phyloP scores from a whole-genome alignment of 2,888 invertebrate species.

The Caenorhabditis angaria region DNA sequence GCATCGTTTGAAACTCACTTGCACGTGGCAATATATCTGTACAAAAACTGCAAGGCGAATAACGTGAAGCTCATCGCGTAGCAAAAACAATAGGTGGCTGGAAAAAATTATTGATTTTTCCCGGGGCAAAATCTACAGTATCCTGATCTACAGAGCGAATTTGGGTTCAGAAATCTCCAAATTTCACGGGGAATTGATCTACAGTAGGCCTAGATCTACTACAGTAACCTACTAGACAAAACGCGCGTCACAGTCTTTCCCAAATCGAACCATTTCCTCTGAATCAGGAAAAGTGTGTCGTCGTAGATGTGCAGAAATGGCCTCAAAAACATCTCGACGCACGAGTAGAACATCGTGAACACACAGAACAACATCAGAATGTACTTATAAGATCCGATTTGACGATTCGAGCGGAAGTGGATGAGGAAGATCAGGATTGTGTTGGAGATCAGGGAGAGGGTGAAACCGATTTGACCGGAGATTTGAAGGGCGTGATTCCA shows the following conservation, averaged over 20 bases:
- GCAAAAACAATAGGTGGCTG: not conserved
- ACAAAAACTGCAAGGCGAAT: conserved; percentile 25
- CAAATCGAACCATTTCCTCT: conserved; percentile 20
- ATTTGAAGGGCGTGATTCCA: too few species aligned
- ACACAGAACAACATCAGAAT: conserved; percentile 20
- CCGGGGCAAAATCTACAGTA: too few species aligned
- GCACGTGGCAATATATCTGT: conserved; percentile 25
- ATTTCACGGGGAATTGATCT: not conserved
- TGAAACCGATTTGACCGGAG: not conserved
- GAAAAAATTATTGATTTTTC: too few species aligned
- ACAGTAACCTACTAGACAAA: not conserved
- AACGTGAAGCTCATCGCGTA: conserved; percentile 28
- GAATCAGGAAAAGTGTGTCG: conserved; percentile 25
- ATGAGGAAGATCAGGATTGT: not conserved
- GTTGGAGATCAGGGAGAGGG: not conserved
- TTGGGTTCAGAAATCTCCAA: too few species aligned
- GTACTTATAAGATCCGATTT: conserved; percentile 17
- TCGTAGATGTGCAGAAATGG: conserved; percentile 33
- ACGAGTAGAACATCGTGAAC: conserved; percentile 32
- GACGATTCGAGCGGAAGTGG: not conserved
- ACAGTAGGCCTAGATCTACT: too few species aligned
- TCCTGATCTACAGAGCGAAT: too few species aligned
- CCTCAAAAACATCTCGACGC: conserved; percentile 15
- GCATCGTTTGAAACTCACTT: not conserved
- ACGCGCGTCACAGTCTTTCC: not conserved